Evolutionary conservation across 2,888 invertebrate species (phyloP), one percentile per base, ranked within the genome.

Genomic region (Chouioia cunea): DNA sequence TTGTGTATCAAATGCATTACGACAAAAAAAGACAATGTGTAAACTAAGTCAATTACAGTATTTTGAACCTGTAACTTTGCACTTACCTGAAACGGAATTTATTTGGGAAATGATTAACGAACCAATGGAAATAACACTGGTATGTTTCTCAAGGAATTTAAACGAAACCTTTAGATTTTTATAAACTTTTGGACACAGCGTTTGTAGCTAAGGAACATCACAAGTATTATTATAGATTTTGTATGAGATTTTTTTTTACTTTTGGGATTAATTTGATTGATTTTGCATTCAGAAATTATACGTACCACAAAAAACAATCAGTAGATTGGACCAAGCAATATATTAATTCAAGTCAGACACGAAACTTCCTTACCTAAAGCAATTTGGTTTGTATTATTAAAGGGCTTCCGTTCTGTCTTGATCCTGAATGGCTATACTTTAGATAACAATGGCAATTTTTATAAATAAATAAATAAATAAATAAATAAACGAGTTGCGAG

Each of bases 11-110:
- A 47, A 57, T 67, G 68, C 50, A 72, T 67, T 69, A 70, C 20
- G 60, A 74, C 10, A 6, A 36, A 10, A 36, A n/a, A n/a, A n/a
- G n/a, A 76, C 67, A 77, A 73, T 79, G 77, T 77, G 76, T 78
- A 76, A 79, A 78, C 78, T 79, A 79, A 79, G 79, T 79, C 79
- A 79, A 79, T 79, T 79, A 78, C 74, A 64, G 47, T 58, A 72
- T 68, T n/a, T n/a, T 36, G 46, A 36, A 56, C 68, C 64, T 72
- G 64, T 54, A 68, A 52, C 27, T 46, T 70, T 70, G 64, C 53
- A 59, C 52, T 64, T 48, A 53, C 60, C 65, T 72, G 14, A 58
- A 52, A 70, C 56, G 20, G 46, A 36, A 36, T 36, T 36, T 36
- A 36, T 36, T 36, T 36, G 36, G 36, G 36, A 36, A 36, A 36